Percentiles rank a stretch among this genome's conserved stretches.
phyloP scores from a whole-genome alignment of 2,797 vertebrate species.

The Sparidentex hasta region DNA sequence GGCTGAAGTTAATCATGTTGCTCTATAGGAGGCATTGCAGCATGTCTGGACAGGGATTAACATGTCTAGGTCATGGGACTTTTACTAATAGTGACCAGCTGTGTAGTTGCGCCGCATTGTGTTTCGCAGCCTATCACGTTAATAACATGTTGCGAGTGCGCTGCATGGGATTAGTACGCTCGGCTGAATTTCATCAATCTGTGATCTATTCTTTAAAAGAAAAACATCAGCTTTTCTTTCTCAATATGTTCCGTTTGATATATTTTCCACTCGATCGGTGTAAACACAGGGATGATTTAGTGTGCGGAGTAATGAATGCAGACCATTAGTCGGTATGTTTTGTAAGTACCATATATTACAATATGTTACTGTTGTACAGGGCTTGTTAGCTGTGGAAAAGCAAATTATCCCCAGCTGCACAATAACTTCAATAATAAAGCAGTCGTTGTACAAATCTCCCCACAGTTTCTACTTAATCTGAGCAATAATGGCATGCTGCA shows the following conservation, averaged over 20 bases:
- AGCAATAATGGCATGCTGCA: slow-evolving; percentile 34
- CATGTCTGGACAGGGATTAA: slow-evolving; percentile 83
- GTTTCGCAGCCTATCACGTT: slow-evolving; percentile 29
- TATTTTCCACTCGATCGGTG: slow-evolving; percentile 1
- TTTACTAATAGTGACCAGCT: slow-evolving; percentile 76
- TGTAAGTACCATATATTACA: slow-evolving; percentile 45
- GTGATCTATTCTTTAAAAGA: not conserved
- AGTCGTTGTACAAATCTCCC: slow-evolving; percentile 18
- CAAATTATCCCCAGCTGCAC: slow-evolving; percentile 45
- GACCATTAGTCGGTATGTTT: slow-evolving; percentile 34
- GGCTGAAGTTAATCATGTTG: slow-evolving; percentile 67
- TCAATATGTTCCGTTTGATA: not conserved
- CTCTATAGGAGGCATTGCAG: slow-evolving; percentile 66
- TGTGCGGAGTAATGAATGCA: slow-evolving; percentile 23
- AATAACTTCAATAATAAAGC: slow-evolving; percentile 40
- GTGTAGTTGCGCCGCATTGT: slow-evolving; percentile 49
- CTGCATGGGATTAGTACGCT: slow-evolving; percentile 24
- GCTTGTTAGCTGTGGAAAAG: slow-evolving; percentile 48
- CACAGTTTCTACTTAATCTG: slow-evolving; percentile 25
- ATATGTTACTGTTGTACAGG: slow-evolving; percentile 21
- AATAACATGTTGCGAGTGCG: slow-evolving; percentile 30
- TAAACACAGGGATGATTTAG: slow-evolving; percentile 6
- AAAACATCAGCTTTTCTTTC: not conserved
- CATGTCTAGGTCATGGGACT: slow-evolving; percentile 82
- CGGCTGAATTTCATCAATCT: slow-evolving; percentile 21